Conservation (phyloP, 2,888 invertebrate species). For the Magallana nippona region DNA sequence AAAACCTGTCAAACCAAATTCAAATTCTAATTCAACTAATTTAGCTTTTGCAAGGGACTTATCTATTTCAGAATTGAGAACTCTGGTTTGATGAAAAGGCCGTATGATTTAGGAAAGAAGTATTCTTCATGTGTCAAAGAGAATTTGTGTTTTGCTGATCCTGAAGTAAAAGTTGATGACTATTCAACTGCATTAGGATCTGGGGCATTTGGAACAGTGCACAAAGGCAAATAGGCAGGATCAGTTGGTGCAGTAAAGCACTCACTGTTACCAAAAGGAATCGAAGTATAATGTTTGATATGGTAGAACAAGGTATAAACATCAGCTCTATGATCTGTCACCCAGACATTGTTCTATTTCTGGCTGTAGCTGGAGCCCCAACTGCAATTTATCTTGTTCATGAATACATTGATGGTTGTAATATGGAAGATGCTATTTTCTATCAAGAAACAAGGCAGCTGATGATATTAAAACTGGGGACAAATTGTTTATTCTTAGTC, state of each 20-base stretch:
- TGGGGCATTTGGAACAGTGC: slow-evolving; percentile 19
- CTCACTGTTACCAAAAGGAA: neutral
- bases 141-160: neutral
- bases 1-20: neutral
- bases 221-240: slow-evolving; percentile 30
- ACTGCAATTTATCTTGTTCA: slow-evolving; percentile 16
- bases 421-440: slow-evolving; percentile 36
- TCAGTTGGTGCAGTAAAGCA: slow-evolving; percentile 21
- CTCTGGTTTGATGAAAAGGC: neutral
- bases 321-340: slow-evolving; percentile 23
- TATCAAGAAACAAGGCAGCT: neutral
- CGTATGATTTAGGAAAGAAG: neutral
- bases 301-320: slow-evolving; percentile 13
- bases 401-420: slow-evolving; percentile 32
- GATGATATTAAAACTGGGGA: neutral
- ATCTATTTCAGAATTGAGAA: neutral
- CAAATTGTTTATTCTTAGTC: slow-evolving; percentile 7
- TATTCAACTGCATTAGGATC: neutral
- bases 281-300: neutral
- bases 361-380: neutral
- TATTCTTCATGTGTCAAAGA: neutral
- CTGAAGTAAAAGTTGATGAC: slow-evolving; percentile 17
- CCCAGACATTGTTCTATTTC: slow-evolving; percentile 24
- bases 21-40: neutral
- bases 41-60: neutral